Evolutionary conservation across 2,113 vertebrate species (phyloP).

Genomic region (Scomber colias): DNA sequence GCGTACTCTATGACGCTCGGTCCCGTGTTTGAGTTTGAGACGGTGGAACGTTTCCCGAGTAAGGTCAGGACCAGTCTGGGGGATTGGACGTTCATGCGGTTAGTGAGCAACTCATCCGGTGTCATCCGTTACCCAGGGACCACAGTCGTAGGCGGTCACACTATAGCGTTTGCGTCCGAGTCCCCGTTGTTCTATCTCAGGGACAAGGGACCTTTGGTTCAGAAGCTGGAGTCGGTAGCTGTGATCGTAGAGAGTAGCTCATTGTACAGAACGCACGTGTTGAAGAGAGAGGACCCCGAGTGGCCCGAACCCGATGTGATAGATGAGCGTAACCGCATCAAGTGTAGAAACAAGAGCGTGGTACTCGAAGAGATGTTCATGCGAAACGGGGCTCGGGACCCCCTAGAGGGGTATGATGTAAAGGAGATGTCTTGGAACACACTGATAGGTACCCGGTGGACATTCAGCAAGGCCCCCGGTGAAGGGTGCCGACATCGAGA

Average conservation of each 20-base stretch:
- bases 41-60: neutral
- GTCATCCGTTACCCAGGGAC: no score
- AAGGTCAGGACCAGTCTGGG: slow-evolving; percentile 7
- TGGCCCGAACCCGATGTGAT: neutral
- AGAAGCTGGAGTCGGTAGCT: neutral
- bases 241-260: slow-evolving; percentile 13
- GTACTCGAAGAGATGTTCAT: slow-evolving; percentile 15
- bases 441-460: neutral
- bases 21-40: neutral
- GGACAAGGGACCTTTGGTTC: neutral
- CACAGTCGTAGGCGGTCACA: neutral
- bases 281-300: neutral
- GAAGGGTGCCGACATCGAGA: neutral
- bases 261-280: neutral
- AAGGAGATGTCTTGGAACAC: neutral
- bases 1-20: slow-evolving; percentile 3
- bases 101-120: no score
- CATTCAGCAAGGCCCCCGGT: neutral
- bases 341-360: neutral
- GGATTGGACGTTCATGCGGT: neutral
- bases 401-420: neutral
- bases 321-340: neutral
- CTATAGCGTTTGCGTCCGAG: neutral
- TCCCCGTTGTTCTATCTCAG: slow-evolving; percentile 13
- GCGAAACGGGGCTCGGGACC: neutral